A percentile compares a stretch with the other conserved stretches of the same genome.
Conservation (phyloP, 2,113 vertebrate species). For the Phalacrocorax carbo region DNA sequence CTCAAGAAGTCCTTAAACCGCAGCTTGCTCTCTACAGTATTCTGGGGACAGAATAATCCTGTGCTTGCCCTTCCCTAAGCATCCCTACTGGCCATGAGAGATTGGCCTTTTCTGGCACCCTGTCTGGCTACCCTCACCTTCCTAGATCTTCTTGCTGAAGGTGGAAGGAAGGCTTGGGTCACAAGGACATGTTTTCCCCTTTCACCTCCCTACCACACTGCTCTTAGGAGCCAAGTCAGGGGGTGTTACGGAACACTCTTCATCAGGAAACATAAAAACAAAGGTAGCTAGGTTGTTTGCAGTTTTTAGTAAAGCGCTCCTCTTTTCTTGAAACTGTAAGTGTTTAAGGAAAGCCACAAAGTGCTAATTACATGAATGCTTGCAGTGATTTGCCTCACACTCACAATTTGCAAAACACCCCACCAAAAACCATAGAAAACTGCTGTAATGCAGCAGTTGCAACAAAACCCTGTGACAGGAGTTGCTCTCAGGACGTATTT, state of each 20-base stretch:
- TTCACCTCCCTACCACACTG: background rate
- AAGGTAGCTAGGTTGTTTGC: background rate
- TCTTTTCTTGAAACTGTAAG: background rate
- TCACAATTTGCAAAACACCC: background rate
- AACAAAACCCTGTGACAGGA: background rate
- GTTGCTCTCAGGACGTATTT: background rate
- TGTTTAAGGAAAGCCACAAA: background rate
- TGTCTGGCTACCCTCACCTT: background rate
- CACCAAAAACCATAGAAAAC: background rate
- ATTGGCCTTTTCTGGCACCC: background rate
- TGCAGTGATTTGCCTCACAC: background rate
- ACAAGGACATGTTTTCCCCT: background rate
- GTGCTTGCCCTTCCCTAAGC: background rate
- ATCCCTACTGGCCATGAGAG: background rate
- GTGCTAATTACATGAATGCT: background rate
- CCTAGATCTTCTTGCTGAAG: background rate
- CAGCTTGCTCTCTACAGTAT: background rate
- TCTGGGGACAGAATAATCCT: background rate
- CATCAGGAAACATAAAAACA: background rate
- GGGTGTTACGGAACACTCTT: background rate
- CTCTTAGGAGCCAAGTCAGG: background rate
- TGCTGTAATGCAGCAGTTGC: background rate
- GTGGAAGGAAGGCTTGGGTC: background rate
- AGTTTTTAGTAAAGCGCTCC: background rate
- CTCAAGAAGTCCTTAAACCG: background rate